phyloP scores from a whole-genome alignment of 2,797 vertebrate species.

The Microctenopoma stevenorrisi region DNA sequence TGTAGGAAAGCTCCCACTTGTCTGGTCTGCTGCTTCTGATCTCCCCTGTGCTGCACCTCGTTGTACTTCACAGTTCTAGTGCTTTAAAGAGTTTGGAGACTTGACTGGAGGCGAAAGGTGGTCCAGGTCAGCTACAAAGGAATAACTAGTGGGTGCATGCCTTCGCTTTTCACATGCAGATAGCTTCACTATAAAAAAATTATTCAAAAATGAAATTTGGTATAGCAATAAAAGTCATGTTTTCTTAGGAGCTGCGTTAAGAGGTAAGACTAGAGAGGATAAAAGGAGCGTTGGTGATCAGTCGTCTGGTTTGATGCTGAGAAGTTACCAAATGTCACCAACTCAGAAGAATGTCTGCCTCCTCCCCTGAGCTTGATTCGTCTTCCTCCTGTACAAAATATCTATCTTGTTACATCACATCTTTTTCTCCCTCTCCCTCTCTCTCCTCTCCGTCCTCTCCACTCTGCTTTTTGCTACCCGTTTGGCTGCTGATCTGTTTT shows the following conservation, averaged over 20 bases:
- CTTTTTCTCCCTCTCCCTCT: slow-evolving; percentile 4
- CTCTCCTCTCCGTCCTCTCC: slow-evolving; percentile 25
- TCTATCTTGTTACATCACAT: slow-evolving; percentile 31
- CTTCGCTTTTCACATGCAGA: not conserved
- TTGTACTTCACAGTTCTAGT: slow-evolving; percentile 18
- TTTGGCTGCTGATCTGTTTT: slow-evolving; percentile 75
- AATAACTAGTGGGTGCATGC: not conserved
- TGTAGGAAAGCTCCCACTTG: slow-evolving; percentile 26
- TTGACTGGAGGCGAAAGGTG: slow-evolving; percentile 37
- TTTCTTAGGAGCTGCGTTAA: slow-evolving; percentile 2
- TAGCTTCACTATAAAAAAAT: not conserved
- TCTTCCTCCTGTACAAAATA: slow-evolving; percentile 50
- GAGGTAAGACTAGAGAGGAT: slow-evolving; percentile 14
- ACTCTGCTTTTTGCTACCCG: slow-evolving; percentile 59
- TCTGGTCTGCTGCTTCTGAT: slow-evolving; percentile 50
- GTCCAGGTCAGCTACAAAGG: slow-evolving; percentile 27
- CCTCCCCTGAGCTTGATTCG: slow-evolving; percentile 31
- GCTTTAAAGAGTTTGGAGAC: slow-evolving; percentile 41
- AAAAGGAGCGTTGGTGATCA: slow-evolving; percentile 22
- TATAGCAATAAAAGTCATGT: not conserved
- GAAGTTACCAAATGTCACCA: slow-evolving; percentile 18
- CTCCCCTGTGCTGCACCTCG: slow-evolving; percentile 17
- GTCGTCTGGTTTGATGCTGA: slow-evolving; percentile 7
- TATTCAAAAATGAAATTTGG: not conserved
- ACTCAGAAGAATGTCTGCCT: slow-evolving; percentile 38